A percentile compares a stretch with the other conserved stretches of the same genome.
phyloP scores from a whole-genome alignment of 2,888 invertebrate genomes.

The Mechanitis messenoides region DNA sequence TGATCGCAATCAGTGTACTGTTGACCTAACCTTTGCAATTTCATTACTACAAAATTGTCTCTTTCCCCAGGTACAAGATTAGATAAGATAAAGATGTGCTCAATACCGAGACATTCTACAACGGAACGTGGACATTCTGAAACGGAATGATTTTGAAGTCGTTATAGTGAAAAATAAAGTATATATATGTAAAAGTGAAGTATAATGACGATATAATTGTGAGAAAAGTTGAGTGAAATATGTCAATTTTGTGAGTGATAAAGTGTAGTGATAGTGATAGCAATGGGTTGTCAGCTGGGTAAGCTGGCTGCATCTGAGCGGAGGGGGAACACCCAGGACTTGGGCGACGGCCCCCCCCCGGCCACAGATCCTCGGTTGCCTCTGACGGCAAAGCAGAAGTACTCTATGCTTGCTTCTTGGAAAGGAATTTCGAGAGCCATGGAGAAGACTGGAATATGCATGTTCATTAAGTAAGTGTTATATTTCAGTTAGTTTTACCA shows the following conservation, averaged over 20 bases:
- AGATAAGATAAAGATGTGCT: conserved; percentile 41
- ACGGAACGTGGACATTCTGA: conserved; percentile 11
- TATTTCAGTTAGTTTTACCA: neutral
- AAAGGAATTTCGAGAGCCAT: conserved; percentile 92
- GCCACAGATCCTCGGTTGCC: conserved; percentile 87
- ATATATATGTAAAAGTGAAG: conserved; percentile 12
- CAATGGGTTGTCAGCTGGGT: conserved; percentile 86
- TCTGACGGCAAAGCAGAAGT: conserved; percentile 90
- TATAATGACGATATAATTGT: conserved; percentile 3
- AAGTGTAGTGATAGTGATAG: conserved; percentile 25
- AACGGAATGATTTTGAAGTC: conserved; percentile 18
- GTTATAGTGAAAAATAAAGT: neutral
- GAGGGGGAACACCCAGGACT: conserved; percentile 58
- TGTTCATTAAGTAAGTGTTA: conserved; percentile 91
- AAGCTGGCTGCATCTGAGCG: conserved; percentile 80
- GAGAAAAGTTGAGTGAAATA: conserved; percentile 10
- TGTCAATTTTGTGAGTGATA: conserved; percentile 27
- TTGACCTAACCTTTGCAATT: conserved; percentile 12
- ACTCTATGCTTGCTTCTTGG: conserved; percentile 93
- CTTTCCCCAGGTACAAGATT: conserved; percentile 45
- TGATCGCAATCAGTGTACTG: neutral
- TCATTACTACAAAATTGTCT: conserved; percentile 38
- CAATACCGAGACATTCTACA: conserved; percentile 16
- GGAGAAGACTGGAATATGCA: conserved; percentile 91
- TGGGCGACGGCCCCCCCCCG: conserved; percentile 79